Evolutionary conservation across 2,797 vertebrate genomes (phyloP).

Genomic region (Sternotherus odoratus): DNA sequence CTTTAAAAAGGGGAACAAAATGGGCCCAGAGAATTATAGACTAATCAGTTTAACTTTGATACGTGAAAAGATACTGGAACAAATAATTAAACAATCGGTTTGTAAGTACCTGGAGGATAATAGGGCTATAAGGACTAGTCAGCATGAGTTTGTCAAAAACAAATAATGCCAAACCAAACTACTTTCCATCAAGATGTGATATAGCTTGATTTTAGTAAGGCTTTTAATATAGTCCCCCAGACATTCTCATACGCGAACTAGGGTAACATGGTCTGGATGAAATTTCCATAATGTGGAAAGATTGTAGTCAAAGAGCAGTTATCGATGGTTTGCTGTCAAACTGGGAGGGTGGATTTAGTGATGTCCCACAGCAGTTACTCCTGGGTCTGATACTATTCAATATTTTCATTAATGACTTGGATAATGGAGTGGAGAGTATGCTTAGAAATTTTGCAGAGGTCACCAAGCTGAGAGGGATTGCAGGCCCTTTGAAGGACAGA

Average conservation of each 20-base stretch:
- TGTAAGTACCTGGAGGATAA: background rate
- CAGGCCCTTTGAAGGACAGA: background rate
- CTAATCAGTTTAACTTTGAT: background rate
- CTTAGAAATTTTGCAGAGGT: background rate
- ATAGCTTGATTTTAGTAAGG: background rate
- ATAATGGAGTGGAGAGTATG: background rate
- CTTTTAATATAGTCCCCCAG: background rate
- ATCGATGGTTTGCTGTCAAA: background rate
- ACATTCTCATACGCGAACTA: too few relatives aligned
- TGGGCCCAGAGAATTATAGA: background rate
- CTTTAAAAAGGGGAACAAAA: background rate
- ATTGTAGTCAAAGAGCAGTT: background rate
- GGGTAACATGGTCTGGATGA: background rate
- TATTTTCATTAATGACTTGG: background rate
- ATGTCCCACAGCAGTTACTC: background rate
- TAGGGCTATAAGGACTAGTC: background rate
- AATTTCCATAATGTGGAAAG: background rate
- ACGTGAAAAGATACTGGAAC: background rate
- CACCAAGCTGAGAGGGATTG: background rate
- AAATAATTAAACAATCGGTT: background rate
- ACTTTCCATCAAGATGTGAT: background rate
- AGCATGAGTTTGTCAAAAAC: background rate
- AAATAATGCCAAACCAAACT: background rate
- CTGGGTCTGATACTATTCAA: background rate
- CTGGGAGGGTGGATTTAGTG: background rate